Base-by-base conservation (phyloP, 2,888 invertebrate species). In the Monoplex corrugatus region DNA sequence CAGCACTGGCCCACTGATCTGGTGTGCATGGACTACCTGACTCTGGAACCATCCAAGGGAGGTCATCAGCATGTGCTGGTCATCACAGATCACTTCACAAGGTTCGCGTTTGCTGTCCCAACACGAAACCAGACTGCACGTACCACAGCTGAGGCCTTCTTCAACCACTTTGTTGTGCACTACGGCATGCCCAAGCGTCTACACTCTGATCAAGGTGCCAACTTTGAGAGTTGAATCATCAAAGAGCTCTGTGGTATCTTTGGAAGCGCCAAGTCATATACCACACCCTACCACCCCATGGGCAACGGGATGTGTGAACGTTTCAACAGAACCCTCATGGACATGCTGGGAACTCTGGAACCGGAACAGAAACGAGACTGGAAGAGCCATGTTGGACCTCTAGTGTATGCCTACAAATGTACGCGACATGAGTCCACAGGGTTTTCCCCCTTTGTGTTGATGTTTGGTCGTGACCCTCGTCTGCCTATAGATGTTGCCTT, bases 321-420 rank as follows among this genome's bases (percentile, higher is more conserved):
- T 13, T 85, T 85, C 38, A 85, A 85, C 38, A 3, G 63, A 28
- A 85, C 38, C 2, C 23, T 85, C 23, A 16, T 87, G n/a, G 75
- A 44, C 72, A 87, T 87, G 87, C 44, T 87, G n/a, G 87, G 87
- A 40, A 87, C 87, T 44, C 63, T 86, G 35, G 40, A 35, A 10
- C 13, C 68, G 2, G 3, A 38, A 63, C 2, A 40, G 23, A 63
- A 86, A 38, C 2, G 23, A 10, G 45, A 86, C 38, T 86, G 86
- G 86, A 28, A 86, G 19, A 19, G n/a, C 1, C 28, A 45, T 23
- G 32, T 88, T 28, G 50, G 8, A 28, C 63, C 40, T 3, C 63
- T 83, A 0, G 44, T 68, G 28, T 38, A 94, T 94, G 94, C 94
- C 94, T 88, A 94, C 94, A 75, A 95, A n/a, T 85, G 85, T 32